A percentile compares a stretch with the other conserved stretches of the same genome.
Evolutionary conservation across 2,797 vertebrate species (phyloP).

Genomic region (Zenarchopterus dispar): DNA sequence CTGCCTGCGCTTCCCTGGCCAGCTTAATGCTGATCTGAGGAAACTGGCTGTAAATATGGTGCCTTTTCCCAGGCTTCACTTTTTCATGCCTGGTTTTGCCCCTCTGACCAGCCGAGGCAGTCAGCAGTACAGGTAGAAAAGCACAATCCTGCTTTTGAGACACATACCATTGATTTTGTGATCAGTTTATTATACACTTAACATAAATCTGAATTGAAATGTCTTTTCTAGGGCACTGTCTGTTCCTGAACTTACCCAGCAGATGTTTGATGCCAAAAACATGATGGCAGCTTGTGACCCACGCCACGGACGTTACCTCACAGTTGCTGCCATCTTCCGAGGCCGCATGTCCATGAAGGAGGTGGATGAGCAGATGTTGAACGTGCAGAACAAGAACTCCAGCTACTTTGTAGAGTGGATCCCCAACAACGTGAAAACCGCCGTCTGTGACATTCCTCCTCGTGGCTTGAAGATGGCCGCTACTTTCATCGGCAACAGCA

Average conservation of each 20-base stretch:
- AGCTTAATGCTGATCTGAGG: constrained; percentile 89
- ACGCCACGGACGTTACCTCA: constrained; percentile 80
- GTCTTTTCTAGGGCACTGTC: constrained; percentile 53
- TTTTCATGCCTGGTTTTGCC: too few relatives aligned
- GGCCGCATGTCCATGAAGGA: constrained; percentile 87
- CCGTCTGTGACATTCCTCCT: constrained; percentile 92
- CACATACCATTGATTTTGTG: neutral
- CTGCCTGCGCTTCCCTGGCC: constrained; percentile 89
- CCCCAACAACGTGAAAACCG: constrained; percentile 89
- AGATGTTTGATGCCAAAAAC: constrained; percentile 77
- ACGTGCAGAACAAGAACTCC: constrained; percentile 84
- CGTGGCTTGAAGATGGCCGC: constrained; percentile 91
- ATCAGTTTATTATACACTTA: neutral
- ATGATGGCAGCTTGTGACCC: constrained; percentile 78
- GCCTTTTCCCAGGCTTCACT: constrained; percentile 79
- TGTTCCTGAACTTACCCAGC: constrained; percentile 76
- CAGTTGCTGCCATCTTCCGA: constrained; percentile 89
- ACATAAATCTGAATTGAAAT: neutral
- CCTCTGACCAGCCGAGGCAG: too few relatives aligned
- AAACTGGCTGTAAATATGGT: constrained; percentile 93
- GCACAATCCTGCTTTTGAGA: neutral
- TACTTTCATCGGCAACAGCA: constrained; percentile 96
- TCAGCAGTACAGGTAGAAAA: constrained; percentile 61
- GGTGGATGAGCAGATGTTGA: constrained; percentile 53
- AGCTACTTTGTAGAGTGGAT: constrained; percentile 85